These are phyloP conservation scores for Diplodus sargus DNA, from an alignment of 2,797 vertebrate species.

Conservation along the genomic window DNA sequence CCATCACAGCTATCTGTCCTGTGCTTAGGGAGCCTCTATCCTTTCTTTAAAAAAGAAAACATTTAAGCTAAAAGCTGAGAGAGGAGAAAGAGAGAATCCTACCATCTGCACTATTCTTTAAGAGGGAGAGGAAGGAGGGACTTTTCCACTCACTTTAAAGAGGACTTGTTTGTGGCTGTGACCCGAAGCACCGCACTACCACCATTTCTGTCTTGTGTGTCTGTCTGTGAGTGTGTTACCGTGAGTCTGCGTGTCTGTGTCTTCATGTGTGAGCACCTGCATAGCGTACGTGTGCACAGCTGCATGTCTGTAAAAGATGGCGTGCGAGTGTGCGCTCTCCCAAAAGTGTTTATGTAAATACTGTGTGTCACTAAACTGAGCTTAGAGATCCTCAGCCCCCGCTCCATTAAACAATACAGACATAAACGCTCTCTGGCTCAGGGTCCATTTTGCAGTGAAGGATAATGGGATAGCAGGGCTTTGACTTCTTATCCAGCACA, in stretches of 20 bases:
- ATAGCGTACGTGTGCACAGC: conserved; percentile 52
- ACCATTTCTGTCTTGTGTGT: conserved; percentile 48
- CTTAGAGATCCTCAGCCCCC: conserved; percentile 46
- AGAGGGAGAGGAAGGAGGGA: conserved; percentile 82
- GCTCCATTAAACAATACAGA: conserved; percentile 60
- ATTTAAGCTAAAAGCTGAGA: conserved; percentile 56
- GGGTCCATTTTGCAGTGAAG: conserved; percentile 73
- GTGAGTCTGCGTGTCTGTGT: conserved; percentile 38
- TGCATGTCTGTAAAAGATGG: conserved; percentile 57
- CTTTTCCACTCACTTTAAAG: conserved; percentile 84
- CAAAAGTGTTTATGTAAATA: conserved; percentile 70
- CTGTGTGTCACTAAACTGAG: conserved; percentile 60
- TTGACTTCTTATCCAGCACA: conserved; percentile 42
- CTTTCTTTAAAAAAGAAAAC: conserved; percentile 63
- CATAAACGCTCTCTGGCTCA: conserved; percentile 66
- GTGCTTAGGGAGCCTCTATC: conserved; percentile 72
- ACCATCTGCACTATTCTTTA: conserved; percentile 86
- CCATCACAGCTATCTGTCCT: conserved; percentile 66
- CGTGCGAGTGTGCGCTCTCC: conserved; percentile 40
- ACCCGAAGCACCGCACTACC: conserved; percentile 53
- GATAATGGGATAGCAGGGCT: conserved; percentile 61
- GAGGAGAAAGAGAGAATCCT: conserved; percentile 56
- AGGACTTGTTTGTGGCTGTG: conserved; percentile 76
- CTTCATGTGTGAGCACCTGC: conserved; percentile 51
- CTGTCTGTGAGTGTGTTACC: conserved; percentile 40